These are phyloP conservation scores for Callorhinus ursinus DNA, from an alignment of 2,113 vertebrate genomes.

Conservation along the genomic window DNA sequence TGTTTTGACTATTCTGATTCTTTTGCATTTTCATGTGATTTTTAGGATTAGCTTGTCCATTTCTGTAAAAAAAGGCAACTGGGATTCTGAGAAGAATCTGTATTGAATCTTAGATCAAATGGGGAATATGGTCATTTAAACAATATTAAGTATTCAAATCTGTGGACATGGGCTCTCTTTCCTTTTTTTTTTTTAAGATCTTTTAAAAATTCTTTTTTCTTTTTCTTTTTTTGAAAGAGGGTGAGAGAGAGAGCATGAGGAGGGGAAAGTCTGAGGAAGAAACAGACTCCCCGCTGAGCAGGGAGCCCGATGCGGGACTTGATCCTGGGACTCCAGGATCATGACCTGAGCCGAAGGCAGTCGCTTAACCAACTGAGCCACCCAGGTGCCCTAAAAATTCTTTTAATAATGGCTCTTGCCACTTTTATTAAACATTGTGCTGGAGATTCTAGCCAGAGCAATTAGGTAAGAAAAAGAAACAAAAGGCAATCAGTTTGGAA, in stretches of 20 bases:
- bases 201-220: background rate
- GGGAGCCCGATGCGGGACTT: background rate
- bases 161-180: background rate
- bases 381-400: no score
- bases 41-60: background rate
- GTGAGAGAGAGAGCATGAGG: background rate
- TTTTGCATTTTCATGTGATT: background rate
- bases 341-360: background rate
- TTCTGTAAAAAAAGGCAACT: background rate
- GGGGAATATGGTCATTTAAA: background rate
- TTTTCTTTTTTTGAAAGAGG: no score
- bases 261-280: background rate
- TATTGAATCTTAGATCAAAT: background rate
- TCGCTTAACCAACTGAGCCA: background rate
- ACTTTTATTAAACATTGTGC: background rate
- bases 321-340: background rate
- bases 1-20: background rate
- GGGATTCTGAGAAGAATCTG: background rate
- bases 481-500: background rate
- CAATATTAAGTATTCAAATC: background rate
- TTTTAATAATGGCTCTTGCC: background rate
- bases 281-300: background rate
- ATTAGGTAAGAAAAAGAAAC: background rate
- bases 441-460: background rate
- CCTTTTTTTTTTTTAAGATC: background rate